These are phyloP conservation scores for Nomia melanderi DNA, from an alignment of 1,140 invertebrate genomes.

Conservation along the genomic window DNA sequence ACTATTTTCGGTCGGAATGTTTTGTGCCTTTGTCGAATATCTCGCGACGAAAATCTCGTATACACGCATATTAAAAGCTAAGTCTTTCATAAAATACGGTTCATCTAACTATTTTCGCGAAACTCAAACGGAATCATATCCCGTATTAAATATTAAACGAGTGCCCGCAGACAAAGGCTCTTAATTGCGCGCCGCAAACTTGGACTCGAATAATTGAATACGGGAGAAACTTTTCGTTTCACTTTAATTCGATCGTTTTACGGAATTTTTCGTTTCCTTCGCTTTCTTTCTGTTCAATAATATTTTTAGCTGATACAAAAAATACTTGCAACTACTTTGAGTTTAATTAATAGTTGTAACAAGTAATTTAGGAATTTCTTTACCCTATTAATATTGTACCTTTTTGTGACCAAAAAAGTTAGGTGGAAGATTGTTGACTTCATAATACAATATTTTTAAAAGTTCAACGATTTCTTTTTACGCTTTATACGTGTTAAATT, in stretches of 20 bases:
- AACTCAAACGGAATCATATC: not conserved
- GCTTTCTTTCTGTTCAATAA: not conserved
- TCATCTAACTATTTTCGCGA: slow-evolving; percentile 16
- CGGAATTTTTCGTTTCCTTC: too few species aligned
- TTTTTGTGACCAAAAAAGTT: too few species aligned
- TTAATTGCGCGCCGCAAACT: not conserved
- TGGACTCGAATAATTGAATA: not conserved
- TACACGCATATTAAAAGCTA: slow-evolving; percentile 15
- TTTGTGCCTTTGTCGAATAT: slow-evolving; percentile 37
- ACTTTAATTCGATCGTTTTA: too few species aligned
- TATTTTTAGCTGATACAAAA: not conserved
- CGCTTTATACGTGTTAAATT: not conserved
- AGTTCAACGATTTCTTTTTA: not conserved
- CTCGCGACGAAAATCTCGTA: slow-evolving; percentile 1
- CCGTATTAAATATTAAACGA: not conserved
- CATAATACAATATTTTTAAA: too few species aligned
- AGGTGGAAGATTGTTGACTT: too few species aligned
- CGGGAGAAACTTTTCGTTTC: too few species aligned
- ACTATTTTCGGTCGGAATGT: slow-evolving; percentile 38
- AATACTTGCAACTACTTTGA: not conserved
- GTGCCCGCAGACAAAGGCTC: not conserved
- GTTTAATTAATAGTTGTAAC: too few species aligned
- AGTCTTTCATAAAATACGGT: slow-evolving; percentile 16
- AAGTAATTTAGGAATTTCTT: too few species aligned
- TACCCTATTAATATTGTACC: too few species aligned